Base-by-base conservation (phyloP, 2,113 vertebrate species). In the Neodon shergylaensis region DNA sequence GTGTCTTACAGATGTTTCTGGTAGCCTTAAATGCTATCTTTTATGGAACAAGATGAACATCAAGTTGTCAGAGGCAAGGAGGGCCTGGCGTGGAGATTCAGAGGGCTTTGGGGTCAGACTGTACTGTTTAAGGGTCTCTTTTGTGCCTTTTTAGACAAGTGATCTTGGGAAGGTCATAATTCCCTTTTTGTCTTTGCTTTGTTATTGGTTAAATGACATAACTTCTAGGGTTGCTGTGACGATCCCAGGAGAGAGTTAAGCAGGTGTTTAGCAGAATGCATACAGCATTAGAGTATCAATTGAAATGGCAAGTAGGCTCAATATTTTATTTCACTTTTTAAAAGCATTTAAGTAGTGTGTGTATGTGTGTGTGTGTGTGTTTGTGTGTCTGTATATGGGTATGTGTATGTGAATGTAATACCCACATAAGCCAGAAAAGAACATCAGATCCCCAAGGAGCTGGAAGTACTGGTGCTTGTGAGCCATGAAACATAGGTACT, bases 211-310 rank as follows among this genome's bases (percentile, higher is more conserved):
- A 94, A 81, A 49, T 73, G 70, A 36, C 58, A 36, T 52, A 81
- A 78, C 61, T 86, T 91, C 63, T 83, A 92, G 63, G 31, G 66
- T 88, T 94, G 52, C 83, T 76, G 61, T 77, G 49, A 91, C 36
- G 24, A 94, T 92, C 36, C 77, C 7, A 61, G 93, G 88, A 92
- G 70, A 49, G 39, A 83, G 88, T 54, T 77, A 86, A 68, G 77
- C 17, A 84, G 77, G 66, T 65, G 49, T 91, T 91, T 70, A 94
- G 36, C 36, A 28, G 47, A 92, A 85, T 31, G 11, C 39, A 83
- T 44, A 42, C 11, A 0, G 19, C 90, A 28, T 90, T 86, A 91
- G 79, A 68, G 26, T 31, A 84, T 84, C 63, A 61, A 65, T 65
- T 83, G 58, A n/a, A 83, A 65, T 83, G 26, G 26, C n/a, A 83